Percentiles rank a stretch among this genome's conserved stretches.
These are phyloP conservation scores for Numida meleagris DNA, from an alignment of 2,113 vertebrate genomes.

Conservation along the genomic window DNA sequence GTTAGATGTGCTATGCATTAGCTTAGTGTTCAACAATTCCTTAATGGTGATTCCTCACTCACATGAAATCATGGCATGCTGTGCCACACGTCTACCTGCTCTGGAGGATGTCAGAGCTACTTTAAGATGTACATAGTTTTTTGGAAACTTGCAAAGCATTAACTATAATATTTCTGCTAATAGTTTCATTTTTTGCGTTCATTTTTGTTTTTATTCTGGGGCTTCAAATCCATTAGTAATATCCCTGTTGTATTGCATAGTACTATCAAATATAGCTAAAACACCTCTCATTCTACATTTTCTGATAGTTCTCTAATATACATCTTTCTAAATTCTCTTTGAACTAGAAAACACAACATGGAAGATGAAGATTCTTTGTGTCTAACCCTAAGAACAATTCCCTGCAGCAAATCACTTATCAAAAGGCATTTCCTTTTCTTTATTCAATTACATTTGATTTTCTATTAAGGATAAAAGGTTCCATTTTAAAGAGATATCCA, in stretches of 20 bases:
- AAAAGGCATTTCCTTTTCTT: conserved; percentile 2
- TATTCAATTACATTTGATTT: background rate
- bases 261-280: background rate
- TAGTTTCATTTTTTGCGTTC: background rate
- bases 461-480: background rate
- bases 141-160: background rate
- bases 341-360: background rate
- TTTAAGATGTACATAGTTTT: background rate
- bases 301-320: background rate
- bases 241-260: background rate
- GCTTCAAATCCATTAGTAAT: background rate
- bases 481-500: background rate
- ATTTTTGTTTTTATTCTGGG: background rate
- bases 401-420: background rate
- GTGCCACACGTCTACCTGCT: background rate
- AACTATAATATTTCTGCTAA: background rate
- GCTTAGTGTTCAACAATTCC: background rate
- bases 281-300: background rate
- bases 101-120: background rate
- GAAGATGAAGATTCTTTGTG: background rate
- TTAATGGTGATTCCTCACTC: background rate
- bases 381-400: background rate
- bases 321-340: background rate
- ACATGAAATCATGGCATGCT: background rate
- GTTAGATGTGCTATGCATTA: background rate